Base-by-base conservation (phyloP, 2,888 invertebrate species). In the Stenchaetothrips biformis region DNA sequence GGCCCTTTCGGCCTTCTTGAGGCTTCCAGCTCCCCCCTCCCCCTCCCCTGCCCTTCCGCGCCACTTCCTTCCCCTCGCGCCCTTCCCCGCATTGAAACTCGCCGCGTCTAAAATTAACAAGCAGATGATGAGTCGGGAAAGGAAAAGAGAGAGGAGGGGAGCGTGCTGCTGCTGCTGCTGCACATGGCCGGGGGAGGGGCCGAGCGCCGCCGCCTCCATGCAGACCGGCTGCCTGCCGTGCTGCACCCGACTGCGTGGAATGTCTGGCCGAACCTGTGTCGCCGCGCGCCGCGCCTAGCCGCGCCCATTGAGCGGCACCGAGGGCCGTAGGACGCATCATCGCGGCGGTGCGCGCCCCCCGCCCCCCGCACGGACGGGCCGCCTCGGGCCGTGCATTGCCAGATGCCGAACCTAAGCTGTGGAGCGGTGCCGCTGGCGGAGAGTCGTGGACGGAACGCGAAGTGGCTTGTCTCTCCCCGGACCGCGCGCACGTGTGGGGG, bases 61-160 rank as follows among this genome's bases (percentile, higher is more conserved):
- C 59, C 16, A 16, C 59, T 59, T 9, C 59, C 18, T 59, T 18
- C 6, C 18, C 59, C 18, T 13, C 18, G 59, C 59, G 11, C 13
- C 13, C 18, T 16, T 59, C 59, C 67, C 67, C 37, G 21, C 67
- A 74, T 74, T 74, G 67, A 74, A 25, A 25, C 21, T 21, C 67
- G n/a, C 67, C 67, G 67, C 67, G 67, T 74, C 67, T 74, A 74
- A 74, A 74, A 74, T 74, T 74, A 74, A 74, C 67, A 74, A 74
- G 67, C 67, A 74, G 67, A 74, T 74, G 67, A 74, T 74, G 67
- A 74, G 67, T 21, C 67, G 59, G 13, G 59, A 6, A 18, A 18
- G 59, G 59, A 18, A 18, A 9, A 13, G 59, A 6, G 11, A 18
- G 59, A 18, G 59, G 16, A 18, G 59, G 59, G 16, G 59, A 18